Percentiles rank a stretch among this genome's conserved stretches.
Conservation (phyloP, 2,797 vertebrate genomes). For the Hirundo rustica region DNA sequence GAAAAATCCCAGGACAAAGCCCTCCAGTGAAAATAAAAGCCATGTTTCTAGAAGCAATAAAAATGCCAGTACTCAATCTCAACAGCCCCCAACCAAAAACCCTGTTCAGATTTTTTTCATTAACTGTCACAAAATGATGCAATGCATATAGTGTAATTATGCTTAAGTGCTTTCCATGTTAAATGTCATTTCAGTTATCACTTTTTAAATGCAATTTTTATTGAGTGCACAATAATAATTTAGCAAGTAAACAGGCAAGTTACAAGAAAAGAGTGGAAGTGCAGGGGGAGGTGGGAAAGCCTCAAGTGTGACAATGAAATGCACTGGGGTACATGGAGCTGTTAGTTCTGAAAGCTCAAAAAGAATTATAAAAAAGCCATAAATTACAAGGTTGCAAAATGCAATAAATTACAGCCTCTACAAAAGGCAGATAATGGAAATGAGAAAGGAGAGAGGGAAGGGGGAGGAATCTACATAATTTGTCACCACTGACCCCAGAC, state of each 20-base stretch:
- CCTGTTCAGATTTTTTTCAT: constrained; percentile 42
- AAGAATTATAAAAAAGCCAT: constrained; percentile 70
- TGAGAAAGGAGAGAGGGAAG: constrained; percentile 61
- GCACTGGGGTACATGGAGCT: constrained; percentile 56
- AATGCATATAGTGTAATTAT: constrained; percentile 85
- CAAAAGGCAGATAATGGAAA: constrained; percentile 73
- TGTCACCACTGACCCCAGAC: constrained; percentile 71
- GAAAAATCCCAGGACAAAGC: neutral
- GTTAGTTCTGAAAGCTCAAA: constrained; percentile 63
- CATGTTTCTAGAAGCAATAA: neutral
- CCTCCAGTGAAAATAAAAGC: neutral
- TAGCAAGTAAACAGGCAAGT: constrained; percentile 69
- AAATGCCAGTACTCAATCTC: constrained; percentile 33
- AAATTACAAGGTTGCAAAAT: constrained; percentile 77
- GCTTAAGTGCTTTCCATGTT: constrained; percentile 80
- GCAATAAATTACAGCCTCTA: constrained; percentile 78
- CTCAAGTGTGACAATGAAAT: constrained; percentile 67
- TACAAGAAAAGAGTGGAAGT: constrained; percentile 64
- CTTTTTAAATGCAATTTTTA: constrained; percentile 80
- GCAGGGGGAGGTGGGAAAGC: constrained; percentile 58
- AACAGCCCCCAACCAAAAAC: constrained; percentile 33
- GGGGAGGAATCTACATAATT: constrained; percentile 72
- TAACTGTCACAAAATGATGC: constrained; percentile 74
- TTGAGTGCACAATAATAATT: constrained; percentile 77
- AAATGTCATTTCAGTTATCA: constrained; percentile 85